A percentile compares a stretch with the other conserved stretches of the same genome.
These are phyloP conservation scores for Psittacus erithacus DNA, from an alignment of 2,113 vertebrate species.

Conservation along the genomic window DNA sequence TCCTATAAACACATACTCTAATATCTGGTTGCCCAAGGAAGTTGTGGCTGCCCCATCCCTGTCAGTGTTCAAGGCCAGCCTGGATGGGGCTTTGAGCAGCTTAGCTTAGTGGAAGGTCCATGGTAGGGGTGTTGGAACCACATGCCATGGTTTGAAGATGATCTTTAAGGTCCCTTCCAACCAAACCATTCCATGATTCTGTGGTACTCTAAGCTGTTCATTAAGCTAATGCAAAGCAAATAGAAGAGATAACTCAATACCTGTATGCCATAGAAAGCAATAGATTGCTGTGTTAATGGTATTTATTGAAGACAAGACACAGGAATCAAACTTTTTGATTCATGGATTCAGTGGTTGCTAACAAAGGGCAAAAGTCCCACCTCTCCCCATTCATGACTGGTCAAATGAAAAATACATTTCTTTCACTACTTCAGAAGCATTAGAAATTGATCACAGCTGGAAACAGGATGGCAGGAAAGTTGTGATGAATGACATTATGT, in stretches of 20 bases:
- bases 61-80: background rate
- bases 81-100: background rate
- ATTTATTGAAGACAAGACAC: background rate
- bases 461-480: background rate
- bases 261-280: background rate
- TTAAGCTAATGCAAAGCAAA: background rate
- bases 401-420: background rate
- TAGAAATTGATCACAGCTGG: background rate
- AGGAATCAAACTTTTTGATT: background rate
- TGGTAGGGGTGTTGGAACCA: background rate
- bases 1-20: background rate
- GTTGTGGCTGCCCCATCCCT: background rate
- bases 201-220: background rate
- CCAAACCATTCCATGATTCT: background rate
- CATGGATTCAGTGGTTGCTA: background rate
- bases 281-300: background rate
- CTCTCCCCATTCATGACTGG: background rate
- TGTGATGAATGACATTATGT: background rate
- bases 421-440: background rate
- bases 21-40: background rate
- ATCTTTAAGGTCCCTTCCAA: background rate
- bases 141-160: background rate
- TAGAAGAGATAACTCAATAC: background rate
- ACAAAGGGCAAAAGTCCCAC: background rate
- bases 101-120: background rate